Percentiles rank a stretch among this genome's conserved stretches.
phyloP scores from a whole-genome alignment of 2,888 invertebrate genomes.

The Hofmannophila pseudospretella region DNA sequence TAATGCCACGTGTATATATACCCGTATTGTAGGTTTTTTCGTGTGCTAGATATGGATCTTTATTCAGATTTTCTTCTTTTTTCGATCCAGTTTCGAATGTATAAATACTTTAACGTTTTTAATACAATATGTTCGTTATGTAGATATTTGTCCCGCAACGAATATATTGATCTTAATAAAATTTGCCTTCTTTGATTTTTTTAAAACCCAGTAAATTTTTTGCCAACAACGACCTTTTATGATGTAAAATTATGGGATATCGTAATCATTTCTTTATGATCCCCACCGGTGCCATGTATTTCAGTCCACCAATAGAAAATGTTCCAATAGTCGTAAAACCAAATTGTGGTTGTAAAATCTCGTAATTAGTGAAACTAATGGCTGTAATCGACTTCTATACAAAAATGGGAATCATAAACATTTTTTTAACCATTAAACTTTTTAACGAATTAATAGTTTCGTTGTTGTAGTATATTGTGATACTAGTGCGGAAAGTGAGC shows the following conservation, averaged over 20 bases:
- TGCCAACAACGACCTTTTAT: slow-evolving; percentile 38
- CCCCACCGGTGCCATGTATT: slow-evolving; percentile 36
- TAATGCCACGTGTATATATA: no score
- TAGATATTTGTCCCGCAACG: no score
- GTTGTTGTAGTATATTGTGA: no score
- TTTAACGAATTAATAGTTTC: slow-evolving; percentile 7
- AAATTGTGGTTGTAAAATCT: slow-evolving; percentile 62
- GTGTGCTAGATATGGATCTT: no score
- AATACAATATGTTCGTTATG: no score
- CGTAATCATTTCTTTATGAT: slow-evolving; percentile 59
- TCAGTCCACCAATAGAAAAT: slow-evolving; percentile 53
- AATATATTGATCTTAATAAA: no score
- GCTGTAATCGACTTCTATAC: slow-evolving; percentile 57
- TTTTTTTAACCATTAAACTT: slow-evolving; percentile 23
- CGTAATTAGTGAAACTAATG: slow-evolving; percentile 74
- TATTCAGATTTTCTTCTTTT: no score
- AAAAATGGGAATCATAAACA: slow-evolving; percentile 51
- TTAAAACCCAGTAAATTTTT: slow-evolving; percentile 23
- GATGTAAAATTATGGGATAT: slow-evolving; percentile 50
- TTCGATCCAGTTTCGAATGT: no score
- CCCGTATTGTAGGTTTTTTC: no score
- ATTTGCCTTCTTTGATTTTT: no score
- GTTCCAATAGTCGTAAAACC: slow-evolving; percentile 62
- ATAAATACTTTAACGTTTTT: no score
- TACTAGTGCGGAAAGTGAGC: no score